Conservation (phyloP, 2,797 vertebrate genomes). For the Melanogrammus aeglefinus region DNA sequence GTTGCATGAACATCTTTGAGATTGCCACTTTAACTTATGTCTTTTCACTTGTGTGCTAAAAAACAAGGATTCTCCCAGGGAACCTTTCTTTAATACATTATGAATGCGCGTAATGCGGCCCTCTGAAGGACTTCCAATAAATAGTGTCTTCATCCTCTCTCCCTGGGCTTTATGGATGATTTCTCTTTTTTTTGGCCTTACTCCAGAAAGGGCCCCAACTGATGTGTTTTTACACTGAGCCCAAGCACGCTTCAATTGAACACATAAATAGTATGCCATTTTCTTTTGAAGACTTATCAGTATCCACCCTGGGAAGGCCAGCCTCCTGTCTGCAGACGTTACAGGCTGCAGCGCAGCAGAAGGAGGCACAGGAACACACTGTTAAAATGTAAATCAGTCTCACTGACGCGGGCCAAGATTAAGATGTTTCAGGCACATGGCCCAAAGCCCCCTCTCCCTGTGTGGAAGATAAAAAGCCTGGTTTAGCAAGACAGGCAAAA, state of each 20-base stretch:
- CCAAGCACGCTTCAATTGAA: not conserved
- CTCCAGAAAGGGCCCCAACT: not conserved
- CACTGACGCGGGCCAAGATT: not conserved
- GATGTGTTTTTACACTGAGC: not conserved
- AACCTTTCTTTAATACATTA: not conserved
- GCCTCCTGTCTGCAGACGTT: not conserved
- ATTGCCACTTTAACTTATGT: not conserved
- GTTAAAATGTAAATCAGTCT: constrained; percentile 17
- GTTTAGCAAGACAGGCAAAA: constrained; percentile 20
- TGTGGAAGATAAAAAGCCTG: constrained; percentile 22
- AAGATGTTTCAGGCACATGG: constrained; percentile 8
- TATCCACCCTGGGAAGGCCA: not conserved
- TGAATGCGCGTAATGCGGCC: not conserved
- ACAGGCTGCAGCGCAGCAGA: not conserved
- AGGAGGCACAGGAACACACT: not conserved
- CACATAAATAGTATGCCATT: not conserved
- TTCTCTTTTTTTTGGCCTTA: not conserved
- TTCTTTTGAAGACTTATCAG: not conserved
- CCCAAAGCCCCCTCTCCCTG: not conserved
- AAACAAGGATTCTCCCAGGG: not conserved
- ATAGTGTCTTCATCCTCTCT: not conserved
- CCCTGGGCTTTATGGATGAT: not conserved
- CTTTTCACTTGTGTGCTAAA: not conserved
- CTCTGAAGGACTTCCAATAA: not conserved
- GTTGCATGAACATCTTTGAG: no score